A percentile compares a stretch with the other conserved stretches of the same genome.
phyloP scores from a whole-genome alignment of 2,113 vertebrate genomes.

The Eulacestoma nigropectus region DNA sequence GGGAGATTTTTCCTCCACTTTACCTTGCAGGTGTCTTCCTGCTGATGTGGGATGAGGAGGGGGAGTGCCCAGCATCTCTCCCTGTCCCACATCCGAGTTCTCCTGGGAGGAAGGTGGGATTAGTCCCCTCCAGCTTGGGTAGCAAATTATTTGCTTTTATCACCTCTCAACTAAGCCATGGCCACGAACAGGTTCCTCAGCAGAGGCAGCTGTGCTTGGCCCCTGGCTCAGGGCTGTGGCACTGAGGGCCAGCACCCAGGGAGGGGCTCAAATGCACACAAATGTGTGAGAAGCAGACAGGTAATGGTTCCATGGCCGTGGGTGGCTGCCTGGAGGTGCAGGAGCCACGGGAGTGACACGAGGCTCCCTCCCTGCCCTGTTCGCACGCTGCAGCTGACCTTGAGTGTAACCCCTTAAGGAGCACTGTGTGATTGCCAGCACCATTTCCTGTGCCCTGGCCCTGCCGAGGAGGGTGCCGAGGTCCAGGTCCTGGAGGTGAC shows the following conservation, averaged over 20 bases:
- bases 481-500: background rate
- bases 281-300: background rate
- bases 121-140: background rate
- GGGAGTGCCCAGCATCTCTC: background rate
- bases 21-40: background rate
- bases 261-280: rapidly evolving
- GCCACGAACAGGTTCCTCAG: background rate
- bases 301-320: background rate
- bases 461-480: background rate
- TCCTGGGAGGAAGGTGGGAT: background rate
- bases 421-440: background rate
- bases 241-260: background rate
- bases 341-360: background rate
- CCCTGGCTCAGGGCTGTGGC: background rate
- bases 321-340: background rate
- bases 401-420: background rate
- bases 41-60: background rate
- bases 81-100: background rate
- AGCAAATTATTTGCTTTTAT: background rate
- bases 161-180: background rate
- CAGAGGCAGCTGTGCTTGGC: background rate
- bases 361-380: background rate
- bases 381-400: background rate
- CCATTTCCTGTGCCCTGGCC: background rate
- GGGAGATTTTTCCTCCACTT: background rate